phyloP scores from a whole-genome alignment of 2,888 invertebrate species.

The Thera britannica region DNA sequence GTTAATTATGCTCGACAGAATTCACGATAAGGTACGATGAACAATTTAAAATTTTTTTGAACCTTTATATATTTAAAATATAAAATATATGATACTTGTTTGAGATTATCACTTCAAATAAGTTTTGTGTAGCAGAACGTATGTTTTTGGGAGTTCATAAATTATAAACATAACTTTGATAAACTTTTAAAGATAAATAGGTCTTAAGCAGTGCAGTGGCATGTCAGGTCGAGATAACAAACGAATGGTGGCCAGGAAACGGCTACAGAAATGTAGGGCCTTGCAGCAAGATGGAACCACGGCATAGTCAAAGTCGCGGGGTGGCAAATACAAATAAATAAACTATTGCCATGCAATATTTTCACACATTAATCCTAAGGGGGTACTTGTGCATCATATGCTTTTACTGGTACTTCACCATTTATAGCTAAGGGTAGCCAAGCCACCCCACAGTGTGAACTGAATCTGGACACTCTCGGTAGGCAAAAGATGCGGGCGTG shows the following conservation, averaged over 20 bases:
- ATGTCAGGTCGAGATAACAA: too few species aligned
- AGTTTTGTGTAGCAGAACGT: too few species aligned
- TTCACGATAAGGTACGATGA: slow-evolving; percentile 13
- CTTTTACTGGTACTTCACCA: slow-evolving; percentile 35
- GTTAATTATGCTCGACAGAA: slow-evolving; percentile 24
- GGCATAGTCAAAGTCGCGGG: too few species aligned
- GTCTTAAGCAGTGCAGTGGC: too few species aligned
- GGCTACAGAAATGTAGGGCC: too few species aligned
- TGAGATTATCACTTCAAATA: too few species aligned
- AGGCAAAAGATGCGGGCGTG: slow-evolving; percentile 73
- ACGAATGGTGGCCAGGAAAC: too few species aligned
- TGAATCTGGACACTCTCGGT: slow-evolving; percentile 59
- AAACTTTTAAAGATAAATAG: too few species aligned
- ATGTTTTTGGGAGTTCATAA: too few species aligned
- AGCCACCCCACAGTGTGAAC: slow-evolving; percentile 59
- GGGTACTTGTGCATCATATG: slow-evolving; percentile 24
- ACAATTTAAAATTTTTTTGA: neutral
- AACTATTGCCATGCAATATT: neutral
- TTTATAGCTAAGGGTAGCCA: slow-evolving; percentile 62
- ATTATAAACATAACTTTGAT: too few species aligned
- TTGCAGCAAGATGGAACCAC: too few species aligned
- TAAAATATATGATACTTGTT: neutral
- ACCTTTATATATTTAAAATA: neutral
- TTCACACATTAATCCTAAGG: slow-evolving; percentile 17
- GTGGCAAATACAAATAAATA: too few species aligned